Conservation (phyloP, 2,113 vertebrate species). For the Scytalopus superciliaris region DNA sequence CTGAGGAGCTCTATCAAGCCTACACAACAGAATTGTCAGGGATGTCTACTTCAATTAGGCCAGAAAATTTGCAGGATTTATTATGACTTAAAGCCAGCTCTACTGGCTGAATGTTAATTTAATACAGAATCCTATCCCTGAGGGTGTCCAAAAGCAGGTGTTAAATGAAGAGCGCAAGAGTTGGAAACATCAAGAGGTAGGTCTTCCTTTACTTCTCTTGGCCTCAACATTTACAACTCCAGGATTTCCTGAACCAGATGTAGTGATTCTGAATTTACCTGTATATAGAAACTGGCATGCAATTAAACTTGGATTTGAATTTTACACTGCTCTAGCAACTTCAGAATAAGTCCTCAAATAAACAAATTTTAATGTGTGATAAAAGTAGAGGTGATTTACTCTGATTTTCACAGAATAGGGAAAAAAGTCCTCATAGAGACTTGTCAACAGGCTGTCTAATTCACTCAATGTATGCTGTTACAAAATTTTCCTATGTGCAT, state of each 20-base stretch:
- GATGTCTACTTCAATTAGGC: background rate
- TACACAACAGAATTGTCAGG: background rate
- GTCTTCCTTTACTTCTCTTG: background rate
- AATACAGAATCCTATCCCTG: background rate
- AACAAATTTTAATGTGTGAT: background rate
- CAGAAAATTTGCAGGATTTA: background rate
- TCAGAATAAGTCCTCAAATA: background rate
- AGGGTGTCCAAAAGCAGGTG: background rate
- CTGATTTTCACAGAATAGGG: background rate
- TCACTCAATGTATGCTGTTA: background rate
- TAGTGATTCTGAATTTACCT: background rate
- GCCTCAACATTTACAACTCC: background rate
- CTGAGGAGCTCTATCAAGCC: background rate
- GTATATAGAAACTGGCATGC: background rate
- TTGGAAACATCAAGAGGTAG: background rate
- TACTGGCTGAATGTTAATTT: background rate
- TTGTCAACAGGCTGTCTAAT: background rate
- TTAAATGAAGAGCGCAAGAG: background rate
- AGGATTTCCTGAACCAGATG: background rate
- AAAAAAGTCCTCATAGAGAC: background rate
- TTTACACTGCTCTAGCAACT: background rate
- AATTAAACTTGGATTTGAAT: background rate
- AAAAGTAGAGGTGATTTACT: background rate
- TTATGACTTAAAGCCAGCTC: background rate
- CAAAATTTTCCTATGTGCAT: background rate